These are phyloP conservation scores for Mimachlamys varia DNA, from an alignment of 2,888 invertebrate genomes.

Conservation along the genomic window DNA sequence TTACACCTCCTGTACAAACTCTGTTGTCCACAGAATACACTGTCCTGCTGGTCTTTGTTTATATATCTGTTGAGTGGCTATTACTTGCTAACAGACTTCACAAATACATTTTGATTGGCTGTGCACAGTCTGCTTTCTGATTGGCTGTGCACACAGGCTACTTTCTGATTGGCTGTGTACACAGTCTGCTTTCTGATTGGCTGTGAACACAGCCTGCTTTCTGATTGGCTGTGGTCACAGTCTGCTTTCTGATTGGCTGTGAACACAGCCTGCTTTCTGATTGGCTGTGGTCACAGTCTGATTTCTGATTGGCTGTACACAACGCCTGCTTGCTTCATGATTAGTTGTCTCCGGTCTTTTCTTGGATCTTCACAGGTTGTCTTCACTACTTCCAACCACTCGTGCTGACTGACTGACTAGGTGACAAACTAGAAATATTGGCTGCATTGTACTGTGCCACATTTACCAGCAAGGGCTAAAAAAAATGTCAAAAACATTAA, in stretches of 20 bases:
- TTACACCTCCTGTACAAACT: no score
- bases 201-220: neutral
- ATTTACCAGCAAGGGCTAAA: neutral
- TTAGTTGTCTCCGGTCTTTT: neutral
- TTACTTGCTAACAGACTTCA: neutral
- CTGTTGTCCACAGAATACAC: no score
- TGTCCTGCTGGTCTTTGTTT: no score
- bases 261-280: no score
- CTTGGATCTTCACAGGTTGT: neutral
- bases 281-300: neutral
- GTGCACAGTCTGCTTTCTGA: neutral
- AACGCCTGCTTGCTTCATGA: neutral
- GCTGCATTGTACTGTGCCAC: neutral
- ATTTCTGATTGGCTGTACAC: neutral
- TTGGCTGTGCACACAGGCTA: neutral
- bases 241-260: no score
- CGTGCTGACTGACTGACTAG: neutral
- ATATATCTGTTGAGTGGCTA: neutral
- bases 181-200: no score
- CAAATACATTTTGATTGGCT: neutral
- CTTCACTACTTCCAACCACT: neutral
- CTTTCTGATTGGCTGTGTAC: neutral
- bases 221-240: neutral
- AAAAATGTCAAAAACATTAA: neutral
- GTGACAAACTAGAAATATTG: neutral